Evolutionary conservation across 1,140 invertebrate genomes (phyloP).

Genomic region (Brachionus rotundiformis): DNA sequence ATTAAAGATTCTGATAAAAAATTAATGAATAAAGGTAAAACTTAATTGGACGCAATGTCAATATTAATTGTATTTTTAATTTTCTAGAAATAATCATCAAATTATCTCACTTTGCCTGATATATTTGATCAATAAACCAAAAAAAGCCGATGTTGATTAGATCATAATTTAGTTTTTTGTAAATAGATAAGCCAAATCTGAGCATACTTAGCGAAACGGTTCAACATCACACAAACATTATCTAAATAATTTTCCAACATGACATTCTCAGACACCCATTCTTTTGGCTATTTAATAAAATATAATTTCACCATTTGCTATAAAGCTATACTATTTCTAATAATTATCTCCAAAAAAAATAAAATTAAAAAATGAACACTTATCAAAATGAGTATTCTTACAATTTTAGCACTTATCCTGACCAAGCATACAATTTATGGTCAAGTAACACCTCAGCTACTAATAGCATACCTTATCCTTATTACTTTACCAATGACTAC

Average conservation of each 20-base stretch:
- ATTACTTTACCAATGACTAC: not conserved
- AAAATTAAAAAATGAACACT: not conserved
- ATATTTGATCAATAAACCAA: not conserved
- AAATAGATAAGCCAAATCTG: not conserved
- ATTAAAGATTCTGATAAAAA: too few relatives aligned
- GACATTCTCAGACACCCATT: not conserved
- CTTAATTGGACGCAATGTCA: not conserved
- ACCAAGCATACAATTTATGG: not conserved
- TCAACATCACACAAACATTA: not conserved
- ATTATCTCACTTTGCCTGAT: not conserved
- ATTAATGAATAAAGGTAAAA: not conserved
- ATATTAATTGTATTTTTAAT: too few relatives aligned
- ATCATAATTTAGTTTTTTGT: not conserved
- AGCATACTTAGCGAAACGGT: not conserved
- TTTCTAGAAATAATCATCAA: not conserved
- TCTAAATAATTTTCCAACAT: not conserved
- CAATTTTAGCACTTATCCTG: not conserved
- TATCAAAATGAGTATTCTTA: not conserved
- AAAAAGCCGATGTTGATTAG: not conserved
- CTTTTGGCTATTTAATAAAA: not conserved
- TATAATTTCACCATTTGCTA: too few relatives aligned
- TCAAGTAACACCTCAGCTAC: not conserved
- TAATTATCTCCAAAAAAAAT: too few relatives aligned
- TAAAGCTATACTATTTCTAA: too few relatives aligned
- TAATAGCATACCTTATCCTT: not conserved